Conservation (phyloP, 2,797 vertebrate species). For the Hyperoplus lanceolatus region DNA sequence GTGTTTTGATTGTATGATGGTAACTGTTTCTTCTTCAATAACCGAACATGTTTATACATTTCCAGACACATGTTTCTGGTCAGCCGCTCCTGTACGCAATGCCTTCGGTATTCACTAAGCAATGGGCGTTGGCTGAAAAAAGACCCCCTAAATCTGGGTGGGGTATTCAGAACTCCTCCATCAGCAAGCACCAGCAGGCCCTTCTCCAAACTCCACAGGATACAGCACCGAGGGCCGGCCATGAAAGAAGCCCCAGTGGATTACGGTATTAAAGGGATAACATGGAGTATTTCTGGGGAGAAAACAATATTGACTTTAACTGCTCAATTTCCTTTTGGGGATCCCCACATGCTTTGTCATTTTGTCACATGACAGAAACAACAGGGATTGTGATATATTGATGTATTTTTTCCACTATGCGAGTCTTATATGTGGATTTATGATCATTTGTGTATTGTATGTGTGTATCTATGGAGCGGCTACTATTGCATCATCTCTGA, state of each 20-base stretch:
- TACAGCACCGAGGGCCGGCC: constrained; percentile 33
- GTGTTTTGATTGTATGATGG: background rate
- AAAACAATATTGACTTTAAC: constrained; percentile 71
- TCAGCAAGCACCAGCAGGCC: constrained; percentile 40
- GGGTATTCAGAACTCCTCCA: constrained; percentile 58
- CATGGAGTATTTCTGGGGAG: constrained; percentile 51
- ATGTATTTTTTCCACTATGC: background rate
- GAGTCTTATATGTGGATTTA: constrained; percentile 8
- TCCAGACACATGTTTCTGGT: constrained; percentile 69
- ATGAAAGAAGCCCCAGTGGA: constrained; percentile 54
- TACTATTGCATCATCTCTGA: constrained; percentile 61
- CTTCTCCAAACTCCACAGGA: constrained; percentile 62
- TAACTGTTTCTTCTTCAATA: constrained; percentile 10
- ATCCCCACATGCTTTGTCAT: constrained; percentile 40
- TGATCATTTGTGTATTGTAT: constrained; percentile 18
- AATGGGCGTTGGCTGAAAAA: constrained; percentile 68
- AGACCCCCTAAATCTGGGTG: constrained; percentile 76
- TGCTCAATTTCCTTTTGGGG: constrained; percentile 60
- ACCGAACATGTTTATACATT: constrained; percentile 45
- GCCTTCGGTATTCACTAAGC: constrained; percentile 69
- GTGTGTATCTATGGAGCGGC: constrained; percentile 6
- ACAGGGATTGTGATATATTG: constrained; percentile 15
- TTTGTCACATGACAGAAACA: constrained; percentile 29
- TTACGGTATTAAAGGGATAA: constrained; percentile 67
- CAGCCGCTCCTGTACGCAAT: constrained; percentile 72